Percentiles rank a stretch among this genome's conserved stretches.
These are phyloP conservation scores for Hetaerina americana DNA, from an alignment of 1,140 invertebrate genomes.

Conservation along the genomic window DNA sequence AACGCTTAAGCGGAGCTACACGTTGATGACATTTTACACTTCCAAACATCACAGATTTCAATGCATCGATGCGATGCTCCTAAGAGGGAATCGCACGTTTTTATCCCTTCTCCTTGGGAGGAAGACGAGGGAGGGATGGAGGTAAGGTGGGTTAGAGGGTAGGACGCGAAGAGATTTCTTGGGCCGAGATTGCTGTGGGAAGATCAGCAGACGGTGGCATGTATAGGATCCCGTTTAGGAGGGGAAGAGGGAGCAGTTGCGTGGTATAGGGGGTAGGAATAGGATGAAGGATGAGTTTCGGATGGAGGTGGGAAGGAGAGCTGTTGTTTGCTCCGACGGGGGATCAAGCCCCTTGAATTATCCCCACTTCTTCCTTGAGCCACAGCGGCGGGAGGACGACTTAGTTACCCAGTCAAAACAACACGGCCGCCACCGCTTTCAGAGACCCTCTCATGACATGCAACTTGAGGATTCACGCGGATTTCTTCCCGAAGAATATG, in stretches of 20 bases:
- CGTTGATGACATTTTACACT: too few species aligned
- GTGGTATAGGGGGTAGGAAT: too few species aligned
- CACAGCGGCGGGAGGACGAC: not conserved
- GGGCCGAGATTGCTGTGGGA: not conserved
- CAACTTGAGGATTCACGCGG: too few species aligned
- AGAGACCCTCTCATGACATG: too few species aligned
- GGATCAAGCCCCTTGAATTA: not conserved
- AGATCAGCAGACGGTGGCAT: not conserved
- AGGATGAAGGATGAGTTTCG: not conserved
- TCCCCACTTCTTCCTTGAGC: not conserved
- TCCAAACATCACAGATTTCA: too few species aligned
- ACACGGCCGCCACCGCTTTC: too few species aligned
- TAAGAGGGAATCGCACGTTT: too few species aligned
- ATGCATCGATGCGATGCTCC: too few species aligned
- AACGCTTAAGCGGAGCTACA: too few species aligned
- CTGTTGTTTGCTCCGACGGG: not conserved
- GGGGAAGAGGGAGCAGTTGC: not conserved
- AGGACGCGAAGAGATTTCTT: not conserved
- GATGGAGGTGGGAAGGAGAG: not conserved
- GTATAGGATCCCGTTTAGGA: not conserved
- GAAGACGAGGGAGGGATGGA: not conserved
- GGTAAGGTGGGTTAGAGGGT: not conserved
- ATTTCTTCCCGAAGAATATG: too few species aligned
- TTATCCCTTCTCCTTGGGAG: too few species aligned
- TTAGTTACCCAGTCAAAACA: not conserved